Base-by-base conservation (phyloP, 2,888 invertebrate genomes). In the Leptinotarsa peninsularis region DNA sequence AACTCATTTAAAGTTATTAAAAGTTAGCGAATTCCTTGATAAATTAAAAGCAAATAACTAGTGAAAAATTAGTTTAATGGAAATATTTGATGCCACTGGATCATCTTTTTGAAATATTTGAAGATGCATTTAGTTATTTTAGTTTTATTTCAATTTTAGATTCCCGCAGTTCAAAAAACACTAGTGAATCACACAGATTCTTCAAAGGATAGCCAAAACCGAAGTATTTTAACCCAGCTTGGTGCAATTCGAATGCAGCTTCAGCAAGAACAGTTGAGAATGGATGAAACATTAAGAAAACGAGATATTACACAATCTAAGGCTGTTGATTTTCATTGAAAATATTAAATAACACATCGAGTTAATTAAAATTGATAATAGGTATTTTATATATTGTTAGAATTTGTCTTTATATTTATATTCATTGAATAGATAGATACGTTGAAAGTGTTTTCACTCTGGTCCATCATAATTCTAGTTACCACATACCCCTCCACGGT, bases 181-280 rank as follows among this genome's bases (percentile, higher is more conserved):
- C 90, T 91, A 76, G 79, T 91, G 68, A 91, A 90, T 81, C 89
- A 89, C 76, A 81, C 83, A 67, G 85, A 87, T 81, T 81, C 84
- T 15, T 69, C 79, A 49, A 76, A 82, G 4, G 89, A 90, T 66
- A 91, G 91, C 72, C 86, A 86, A 17, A 89, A 89, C 78, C 89
- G 88, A 81, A 89, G 91, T 72, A 92, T 93, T 75, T 82, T 93
- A 77, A 93, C 93, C 0, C 93, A 93, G 84, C 86, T 93, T 54
- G 93, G 93, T 0, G 93, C 93, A 17, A 93, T 93, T 74, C 86
- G 93, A 58, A 89, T 92, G 81, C 93, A 93, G 81, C 83, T 93
- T 81, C 93, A 93, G 80, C 88, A 92, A 63, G 93, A 93, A 75
- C 92, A 93, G 84, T 84, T 93, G 75, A 90, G 91, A 80, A 86